Percentiles rank a stretch among this genome's conserved stretches.
These are phyloP conservation scores for Limenitis camilla DNA, from an alignment of 2,888 invertebrate species.

Conservation along the genomic window DNA sequence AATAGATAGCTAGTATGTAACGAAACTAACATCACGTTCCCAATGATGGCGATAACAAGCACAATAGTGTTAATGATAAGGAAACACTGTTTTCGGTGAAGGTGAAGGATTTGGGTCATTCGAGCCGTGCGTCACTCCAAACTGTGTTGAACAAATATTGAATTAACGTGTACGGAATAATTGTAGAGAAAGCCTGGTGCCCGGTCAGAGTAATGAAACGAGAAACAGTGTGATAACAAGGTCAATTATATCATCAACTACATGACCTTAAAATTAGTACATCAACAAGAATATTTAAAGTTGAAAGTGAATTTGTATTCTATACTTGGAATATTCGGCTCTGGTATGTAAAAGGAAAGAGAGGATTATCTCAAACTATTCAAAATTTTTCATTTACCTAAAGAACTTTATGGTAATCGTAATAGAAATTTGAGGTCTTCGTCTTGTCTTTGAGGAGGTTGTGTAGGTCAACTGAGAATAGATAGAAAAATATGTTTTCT, in stretches of 20 bases:
- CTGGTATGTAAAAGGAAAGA: too few relatives aligned
- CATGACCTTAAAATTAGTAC: not conserved
- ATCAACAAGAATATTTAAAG: too few relatives aligned
- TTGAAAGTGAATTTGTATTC: too few relatives aligned
- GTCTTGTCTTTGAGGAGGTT: too few relatives aligned
- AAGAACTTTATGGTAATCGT: too few relatives aligned
- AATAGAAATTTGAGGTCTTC: too few relatives aligned
- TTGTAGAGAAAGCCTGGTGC: conserved; percentile 58
- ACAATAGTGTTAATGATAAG: conserved; percentile 15
- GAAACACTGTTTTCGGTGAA: conserved; percentile 19
- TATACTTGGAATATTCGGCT: too few relatives aligned
- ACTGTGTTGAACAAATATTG: conserved; percentile 66
- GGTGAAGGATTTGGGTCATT: conserved; percentile 29
- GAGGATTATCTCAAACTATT: too few relatives aligned
- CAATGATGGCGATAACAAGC: conserved; percentile 4
- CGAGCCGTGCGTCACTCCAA: conserved; percentile 38
- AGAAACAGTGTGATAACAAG: conserved; percentile 17
- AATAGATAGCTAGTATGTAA: not conserved
- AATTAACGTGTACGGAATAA: conserved; percentile 65
- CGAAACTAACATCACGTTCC: not conserved
- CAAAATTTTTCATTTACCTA: too few relatives aligned
- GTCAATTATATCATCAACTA: conserved; percentile 2
- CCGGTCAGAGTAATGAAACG: conserved; percentile 27
- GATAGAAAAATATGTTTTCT: too few relatives aligned
- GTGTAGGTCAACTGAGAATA: too few relatives aligned